These are phyloP conservation scores for Baronia brevicornis DNA, from an alignment of 2,888 invertebrate genomes.

Conservation along the genomic window DNA sequence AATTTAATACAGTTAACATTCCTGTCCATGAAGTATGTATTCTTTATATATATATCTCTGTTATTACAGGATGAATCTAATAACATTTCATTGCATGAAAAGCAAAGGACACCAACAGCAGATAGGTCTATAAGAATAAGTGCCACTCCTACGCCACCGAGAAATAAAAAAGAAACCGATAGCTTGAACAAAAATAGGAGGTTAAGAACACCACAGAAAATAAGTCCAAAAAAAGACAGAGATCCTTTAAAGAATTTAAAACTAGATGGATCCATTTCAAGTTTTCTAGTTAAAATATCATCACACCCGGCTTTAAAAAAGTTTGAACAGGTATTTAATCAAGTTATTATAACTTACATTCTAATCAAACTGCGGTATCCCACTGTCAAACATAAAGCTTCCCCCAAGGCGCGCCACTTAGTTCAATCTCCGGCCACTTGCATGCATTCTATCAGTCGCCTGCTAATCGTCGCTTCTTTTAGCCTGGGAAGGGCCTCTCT, in stretches of 20 bases:
- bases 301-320: constrained; percentile 28
- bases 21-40: too few species aligned
- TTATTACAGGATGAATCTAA: too few species aligned
- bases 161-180: constrained; percentile 10
- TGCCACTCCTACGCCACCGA: constrained; percentile 22
- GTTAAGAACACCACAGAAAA: constrained; percentile 21
- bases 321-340: constrained; percentile 29
- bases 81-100: constrained; percentile 10
- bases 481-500: too few species aligned
- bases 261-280: constrained; percentile 19
- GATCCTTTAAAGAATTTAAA: constrained; percentile 26
- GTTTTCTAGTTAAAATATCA: constrained; percentile 19
- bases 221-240: constrained; percentile 21
- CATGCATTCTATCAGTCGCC: too few species aligned
- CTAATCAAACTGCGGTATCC: neutral
- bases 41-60: too few species aligned
- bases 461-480: too few species aligned
- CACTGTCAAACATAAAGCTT: too few species aligned
- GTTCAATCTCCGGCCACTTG: too few species aligned
- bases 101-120: constrained; percentile 14
- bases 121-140: constrained; percentile 22
- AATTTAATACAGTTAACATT: too few species aligned
- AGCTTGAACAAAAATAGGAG: constrained; percentile 10
- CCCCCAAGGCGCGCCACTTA: too few species aligned
- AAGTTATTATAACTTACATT: too few species aligned